Evolutionary conservation across 23 tunicate species (phyloP).

Genomic region (Ciona savignyi): DNA sequence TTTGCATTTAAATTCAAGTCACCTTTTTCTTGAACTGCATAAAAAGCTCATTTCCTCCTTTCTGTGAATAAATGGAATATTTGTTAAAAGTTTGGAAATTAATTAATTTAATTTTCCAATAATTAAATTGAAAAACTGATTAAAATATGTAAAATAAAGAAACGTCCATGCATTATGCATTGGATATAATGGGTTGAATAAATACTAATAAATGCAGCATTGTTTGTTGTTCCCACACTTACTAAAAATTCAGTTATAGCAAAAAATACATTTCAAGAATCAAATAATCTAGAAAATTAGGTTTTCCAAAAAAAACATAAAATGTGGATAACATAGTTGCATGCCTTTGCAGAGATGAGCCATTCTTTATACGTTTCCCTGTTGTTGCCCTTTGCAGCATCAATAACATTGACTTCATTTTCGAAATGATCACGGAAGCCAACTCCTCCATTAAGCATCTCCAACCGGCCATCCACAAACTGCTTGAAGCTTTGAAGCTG

Average conservation of each 20-base stretch:
- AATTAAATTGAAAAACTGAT: too few relatives aligned
- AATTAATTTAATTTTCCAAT: background rate
- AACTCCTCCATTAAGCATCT: slow-evolving; percentile 73
- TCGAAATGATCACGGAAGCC: slow-evolving; percentile 81
- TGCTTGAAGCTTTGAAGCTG: slow-evolving; percentile 78
- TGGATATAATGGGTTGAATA: background rate
- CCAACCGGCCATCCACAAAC: slow-evolving; percentile 74
- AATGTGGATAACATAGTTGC: too few relatives aligned
- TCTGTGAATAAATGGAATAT: slow-evolving; percentile 23
- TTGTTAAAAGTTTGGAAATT: background rate
- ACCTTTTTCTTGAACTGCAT: slow-evolving; percentile 45
- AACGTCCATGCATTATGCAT: background rate
- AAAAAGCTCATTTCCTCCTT: slow-evolving; percentile 54
- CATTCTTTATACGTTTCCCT: slow-evolving; percentile 70
- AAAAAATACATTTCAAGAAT: too few relatives aligned
- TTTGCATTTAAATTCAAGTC: background rate
- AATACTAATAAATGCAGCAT: background rate
- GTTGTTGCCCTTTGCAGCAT: slow-evolving; percentile 16
- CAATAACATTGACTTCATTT: slow-evolving; percentile 43
- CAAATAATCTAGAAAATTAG: too few relatives aligned
- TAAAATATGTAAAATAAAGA: too few relatives aligned
- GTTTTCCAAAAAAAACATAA: too few relatives aligned
- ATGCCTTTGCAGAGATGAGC: slow-evolving; percentile 56
- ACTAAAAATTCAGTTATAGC: too few relatives aligned
- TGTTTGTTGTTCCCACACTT: too few relatives aligned